Evolutionary conservation across 1,140 invertebrate species (phyloP).

Genomic region (Zeugodacus cucurbitae): DNA sequence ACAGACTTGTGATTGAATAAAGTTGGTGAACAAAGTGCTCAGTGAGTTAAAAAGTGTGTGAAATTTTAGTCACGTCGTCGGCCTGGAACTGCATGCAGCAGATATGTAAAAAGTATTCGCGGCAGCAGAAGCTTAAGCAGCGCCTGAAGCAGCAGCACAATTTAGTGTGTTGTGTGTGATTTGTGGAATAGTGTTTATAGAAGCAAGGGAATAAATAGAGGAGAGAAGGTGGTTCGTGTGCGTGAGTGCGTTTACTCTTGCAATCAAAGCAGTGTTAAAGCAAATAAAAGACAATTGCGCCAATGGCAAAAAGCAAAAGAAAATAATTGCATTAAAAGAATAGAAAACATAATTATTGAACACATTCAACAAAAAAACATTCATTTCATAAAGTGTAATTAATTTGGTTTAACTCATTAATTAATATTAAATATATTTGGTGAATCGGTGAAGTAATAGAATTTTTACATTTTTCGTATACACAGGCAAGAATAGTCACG

Average conservation of each 20-base stretch:
- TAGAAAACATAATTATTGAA: neutral
- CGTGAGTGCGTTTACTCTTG: neutral
- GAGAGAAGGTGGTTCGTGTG: neutral
- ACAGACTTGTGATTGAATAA: neutral
- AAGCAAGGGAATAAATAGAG: neutral
- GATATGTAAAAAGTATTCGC: neutral
- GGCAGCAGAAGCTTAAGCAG: neutral
- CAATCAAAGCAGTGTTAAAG: neutral
- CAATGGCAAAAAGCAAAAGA: neutral
- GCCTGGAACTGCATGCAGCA: neutral
- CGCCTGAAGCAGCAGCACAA: neutral
- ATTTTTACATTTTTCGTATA: neutral
- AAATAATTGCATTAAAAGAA: neutral
- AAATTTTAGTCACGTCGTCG: conserved; percentile 22
- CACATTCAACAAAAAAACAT: neutral
- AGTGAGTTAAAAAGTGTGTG: neutral
- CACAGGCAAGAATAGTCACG: neutral
- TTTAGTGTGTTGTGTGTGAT: neutral
- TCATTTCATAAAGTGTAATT: neutral
- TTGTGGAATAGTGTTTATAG: neutral
- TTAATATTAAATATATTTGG: neutral
- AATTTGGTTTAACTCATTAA: neutral
- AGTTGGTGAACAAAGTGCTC: neutral
- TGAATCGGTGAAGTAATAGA: neutral
- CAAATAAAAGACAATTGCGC: neutral